Conservation (phyloP, 2,113 vertebrate genomes). For the Tachysurus fulvidraco region DNA sequence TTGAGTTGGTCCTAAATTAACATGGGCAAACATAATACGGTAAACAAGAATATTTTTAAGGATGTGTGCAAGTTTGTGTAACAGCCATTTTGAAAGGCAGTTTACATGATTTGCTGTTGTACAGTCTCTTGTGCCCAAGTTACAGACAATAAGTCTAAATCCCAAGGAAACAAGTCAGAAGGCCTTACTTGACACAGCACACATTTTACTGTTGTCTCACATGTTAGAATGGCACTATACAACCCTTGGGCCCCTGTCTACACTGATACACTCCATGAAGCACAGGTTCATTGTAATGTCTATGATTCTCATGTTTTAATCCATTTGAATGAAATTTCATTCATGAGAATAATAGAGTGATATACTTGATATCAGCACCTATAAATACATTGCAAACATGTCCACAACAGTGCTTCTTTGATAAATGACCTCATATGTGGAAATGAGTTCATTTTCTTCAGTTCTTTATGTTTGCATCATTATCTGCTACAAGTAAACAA, state of each 20-base stretch:
- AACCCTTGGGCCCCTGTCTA: background rate
- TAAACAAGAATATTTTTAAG: no score
- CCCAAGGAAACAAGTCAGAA: conserved; percentile 56
- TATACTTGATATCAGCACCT: background rate
- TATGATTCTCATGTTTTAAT: background rate
- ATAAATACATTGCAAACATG: background rate
- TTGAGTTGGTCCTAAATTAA: no score
- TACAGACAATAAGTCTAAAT: conserved; percentile 54
- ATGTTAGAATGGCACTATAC: conserved; percentile 29
- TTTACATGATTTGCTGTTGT: conserved; percentile 57
- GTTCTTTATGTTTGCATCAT: background rate
- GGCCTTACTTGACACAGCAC: conserved; percentile 28
- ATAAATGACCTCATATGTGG: background rate
- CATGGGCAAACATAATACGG: no score
- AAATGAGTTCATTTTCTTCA: background rate
- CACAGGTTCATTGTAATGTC: background rate
- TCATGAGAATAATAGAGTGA: background rate
- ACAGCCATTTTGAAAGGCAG: background rate
- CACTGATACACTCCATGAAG: background rate
- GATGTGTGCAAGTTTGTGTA: background rate
- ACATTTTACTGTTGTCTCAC: conserved; percentile 40
- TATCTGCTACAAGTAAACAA: background rate
- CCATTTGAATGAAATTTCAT: background rate
- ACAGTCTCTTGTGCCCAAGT: conserved; percentile 30
- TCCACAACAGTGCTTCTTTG: background rate